Evolutionary conservation across 1,140 invertebrate genomes (phyloP).

Genomic region (Druon quercuslanigerum): DNA sequence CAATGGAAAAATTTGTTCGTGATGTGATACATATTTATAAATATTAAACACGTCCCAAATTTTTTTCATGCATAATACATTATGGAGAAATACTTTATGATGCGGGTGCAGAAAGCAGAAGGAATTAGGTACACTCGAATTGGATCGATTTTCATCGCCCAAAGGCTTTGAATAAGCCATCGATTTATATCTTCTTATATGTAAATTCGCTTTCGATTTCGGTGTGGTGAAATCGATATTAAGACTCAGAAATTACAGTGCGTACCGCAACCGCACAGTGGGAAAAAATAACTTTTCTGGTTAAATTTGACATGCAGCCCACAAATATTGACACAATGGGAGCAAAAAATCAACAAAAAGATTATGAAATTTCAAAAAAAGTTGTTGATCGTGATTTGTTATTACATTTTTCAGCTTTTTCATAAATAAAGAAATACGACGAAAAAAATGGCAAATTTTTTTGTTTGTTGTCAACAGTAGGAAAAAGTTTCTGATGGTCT

Average conservation of each 20-base stretch:
- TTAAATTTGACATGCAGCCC: too few species aligned
- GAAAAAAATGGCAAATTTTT: too few species aligned
- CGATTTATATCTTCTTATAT: slow-evolving; percentile 44
- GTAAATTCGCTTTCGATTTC: slow-evolving; percentile 51
- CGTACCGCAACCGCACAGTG: slow-evolving; percentile 2
- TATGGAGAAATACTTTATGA: too few species aligned
- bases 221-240: slow-evolving; percentile 44
- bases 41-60: neutral
- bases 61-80: neutral
- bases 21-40: neutral
- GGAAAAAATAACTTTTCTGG: too few species aligned
- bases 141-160: slow-evolving; percentile 51
- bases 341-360: too few species aligned
- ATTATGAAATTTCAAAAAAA: too few species aligned
- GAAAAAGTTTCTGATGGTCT: too few species aligned
- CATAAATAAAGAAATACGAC: too few species aligned
- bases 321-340: too few species aligned
- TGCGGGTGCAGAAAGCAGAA: slow-evolving; percentile 30
- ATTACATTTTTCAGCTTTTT: too few species aligned
- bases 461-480: too few species aligned
- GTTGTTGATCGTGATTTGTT: too few species aligned
- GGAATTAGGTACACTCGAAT: slow-evolving; percentile 43
- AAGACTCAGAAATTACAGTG: slow-evolving; percentile 50
- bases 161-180: neutral
- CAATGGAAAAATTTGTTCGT: neutral